Base-by-base conservation (phyloP, 2,113 vertebrate species). In the Rhipidura dahli region DNA sequence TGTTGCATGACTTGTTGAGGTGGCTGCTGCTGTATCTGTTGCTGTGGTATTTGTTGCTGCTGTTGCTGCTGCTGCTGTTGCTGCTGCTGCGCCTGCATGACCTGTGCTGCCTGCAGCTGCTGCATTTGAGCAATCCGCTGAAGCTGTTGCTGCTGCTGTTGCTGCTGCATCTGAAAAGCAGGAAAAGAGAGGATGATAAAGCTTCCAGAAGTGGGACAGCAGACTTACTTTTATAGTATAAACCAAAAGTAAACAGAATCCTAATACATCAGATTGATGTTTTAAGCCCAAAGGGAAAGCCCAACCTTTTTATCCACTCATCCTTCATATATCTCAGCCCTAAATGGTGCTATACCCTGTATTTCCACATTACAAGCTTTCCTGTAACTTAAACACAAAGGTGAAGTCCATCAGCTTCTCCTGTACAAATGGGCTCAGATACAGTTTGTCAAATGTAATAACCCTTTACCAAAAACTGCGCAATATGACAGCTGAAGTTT, bases 81-180 rank as follows among this genome's bases (percentile, higher is more conserved):
- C 27, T 98, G 97, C 63, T 98, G 98, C 77, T 98, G 98, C 1
- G 90, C 96, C 70, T 98, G 98, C 59, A 94, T 95, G 8, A 96
- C 97, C 71, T 98, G 98, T 10, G 97, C 97, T 44, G 97, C 97
- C 40, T 98, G 98, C 96, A 88, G 97, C 35, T 98, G 97, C 68
- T 99, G 98, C 42, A 98, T 97, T 64, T 99, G 98, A 54, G 97
- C 98, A 90, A 98, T 98, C 39, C 98, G 72, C 93, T 98, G 98
- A 0, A 98, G 95, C 13, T 98, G 98, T 8, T 98, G 98, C 33
- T 98, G 98, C 81, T 98, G 98, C 93, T 98, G 96, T 3, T 97
- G 98, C 87, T 98, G 98, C 68, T 98, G 97, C 39, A 97, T 96
- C 97, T 97, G 78, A 53, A 94, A 96, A 85, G 79, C 63, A 92